phyloP scores from a whole-genome alignment of 1,140 invertebrate species.

The Drosophila murphyi region DNA sequence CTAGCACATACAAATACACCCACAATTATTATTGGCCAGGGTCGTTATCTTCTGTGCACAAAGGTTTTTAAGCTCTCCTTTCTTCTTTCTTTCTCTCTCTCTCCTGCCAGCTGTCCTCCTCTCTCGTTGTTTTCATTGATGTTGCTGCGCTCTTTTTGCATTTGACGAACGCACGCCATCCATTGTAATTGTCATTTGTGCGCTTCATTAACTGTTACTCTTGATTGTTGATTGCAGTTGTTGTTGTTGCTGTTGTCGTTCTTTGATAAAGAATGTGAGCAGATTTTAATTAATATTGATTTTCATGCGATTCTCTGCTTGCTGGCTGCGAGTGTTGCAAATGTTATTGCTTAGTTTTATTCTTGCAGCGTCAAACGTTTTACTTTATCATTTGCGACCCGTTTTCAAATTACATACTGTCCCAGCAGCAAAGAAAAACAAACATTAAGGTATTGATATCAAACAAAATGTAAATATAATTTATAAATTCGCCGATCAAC shows the following conservation, averaged over 20 bases:
- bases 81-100: constrained; percentile 21
- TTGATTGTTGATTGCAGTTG: constrained; percentile 28
- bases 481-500: background rate
- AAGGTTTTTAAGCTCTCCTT: constrained; percentile 16
- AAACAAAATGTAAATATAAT: background rate
- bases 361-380: background rate
- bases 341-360: constrained; percentile 2
- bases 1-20: constrained; percentile 1
- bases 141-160: constrained; percentile 32
- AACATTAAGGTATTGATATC: background rate
- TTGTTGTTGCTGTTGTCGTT: constrained; percentile 9
- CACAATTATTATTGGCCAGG: constrained; percentile 39
- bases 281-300: constrained; percentile 67
- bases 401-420: too few relatives aligned
- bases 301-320: constrained; percentile 20
- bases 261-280: constrained; percentile 35
- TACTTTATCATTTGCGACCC: too few relatives aligned
- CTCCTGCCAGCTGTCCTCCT: constrained; percentile 5
- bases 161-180: constrained; percentile 32
- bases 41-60: constrained; percentile 42
- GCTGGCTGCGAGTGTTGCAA: background rate
- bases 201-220: constrained; percentile 65
- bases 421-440: background rate
- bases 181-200: constrained; percentile 65
- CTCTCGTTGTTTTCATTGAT: constrained; percentile 6